Base-by-base conservation (phyloP, 2,797 vertebrate genomes). In the Delichon dasypus region DNA sequence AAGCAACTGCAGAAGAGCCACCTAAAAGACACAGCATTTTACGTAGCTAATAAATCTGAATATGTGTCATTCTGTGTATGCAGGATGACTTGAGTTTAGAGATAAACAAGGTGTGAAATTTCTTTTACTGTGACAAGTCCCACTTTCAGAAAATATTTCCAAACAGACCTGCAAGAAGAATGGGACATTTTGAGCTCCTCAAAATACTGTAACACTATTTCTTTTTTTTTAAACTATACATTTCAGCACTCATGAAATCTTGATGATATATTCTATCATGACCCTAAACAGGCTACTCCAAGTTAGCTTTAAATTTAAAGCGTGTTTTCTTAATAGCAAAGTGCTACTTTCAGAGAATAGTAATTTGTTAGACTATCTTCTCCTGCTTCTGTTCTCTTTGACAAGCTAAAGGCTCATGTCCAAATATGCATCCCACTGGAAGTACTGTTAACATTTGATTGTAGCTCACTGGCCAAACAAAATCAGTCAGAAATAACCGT, bases 241-340 rank as follows among this genome's bases (percentile, higher is more conserved):
- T 88, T 75, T 84, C 80, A 86, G 32, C 40, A 66, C n/a, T 65
- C 61, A 36, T 86, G 70, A 81, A 89, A 40, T 30, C 22, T 71
- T 77, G 70, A 67, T 77, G 53, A 75, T 75, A 40, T 32, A 45
- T 38, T 38, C 30, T 81, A 9, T 16, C 1, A 0, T 78, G 54
- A 78, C 44, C 54, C 51, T 51, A 86, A 91, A 89, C 16, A 58
- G n/a, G 36, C 50, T 88, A 78, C n/a, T 70, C 29, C n/a, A 26
- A 93, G 36, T 42, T 76, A 93, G 76, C 27, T 94, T 84, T 65
- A 91, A 84, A 84, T 86, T 78, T 84, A 53, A 65, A 34, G 12
- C 2, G 0, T 45, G 11, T 2, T 58, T 94, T 89, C 76, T 62
- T 44, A 34, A 34, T 23, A 72, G 32, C 47, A 85, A 84, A 90